Conservation (phyloP, 2,888 invertebrate species). For the Drosophila ezoana region DNA sequence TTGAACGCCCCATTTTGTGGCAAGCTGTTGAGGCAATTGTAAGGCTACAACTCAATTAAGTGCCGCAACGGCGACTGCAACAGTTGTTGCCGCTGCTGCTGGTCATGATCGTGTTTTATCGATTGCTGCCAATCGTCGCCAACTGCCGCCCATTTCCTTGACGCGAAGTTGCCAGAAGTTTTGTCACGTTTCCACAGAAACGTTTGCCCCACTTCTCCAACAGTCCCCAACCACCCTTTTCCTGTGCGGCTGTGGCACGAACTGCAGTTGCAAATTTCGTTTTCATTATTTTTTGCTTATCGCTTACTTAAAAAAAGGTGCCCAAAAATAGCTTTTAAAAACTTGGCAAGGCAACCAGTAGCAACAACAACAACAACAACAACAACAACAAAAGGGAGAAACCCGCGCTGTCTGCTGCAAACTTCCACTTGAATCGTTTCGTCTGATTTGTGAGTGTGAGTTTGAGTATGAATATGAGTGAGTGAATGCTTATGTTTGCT, state of each 20-base stretch:
- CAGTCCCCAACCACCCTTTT: not conserved
- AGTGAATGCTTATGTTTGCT: constrained; percentile 46
- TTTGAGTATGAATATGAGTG: constrained; percentile 9
- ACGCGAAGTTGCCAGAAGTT: constrained; percentile 34
- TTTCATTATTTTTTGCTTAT: constrained; percentile 45
- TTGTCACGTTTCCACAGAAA: constrained; percentile 51
- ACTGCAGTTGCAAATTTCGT: constrained; percentile 48
- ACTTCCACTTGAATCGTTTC: constrained; percentile 71
- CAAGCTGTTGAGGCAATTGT: constrained; percentile 18
- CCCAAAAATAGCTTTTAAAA: constrained; percentile 66
- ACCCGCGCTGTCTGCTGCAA: constrained; percentile 59
- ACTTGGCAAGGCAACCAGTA: constrained; percentile 41
- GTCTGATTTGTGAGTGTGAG: constrained; percentile 31
- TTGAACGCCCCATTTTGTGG: constrained; percentile 44
- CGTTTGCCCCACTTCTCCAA: not conserved
- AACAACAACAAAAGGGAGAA: constrained; percentile 17
- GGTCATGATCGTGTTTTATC: constrained; percentile 71
- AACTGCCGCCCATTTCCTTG: constrained; percentile 26
- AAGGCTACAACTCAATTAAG: constrained; percentile 57
- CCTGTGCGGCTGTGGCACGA: constrained; percentile 28
- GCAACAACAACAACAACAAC: constrained; percentile 19
- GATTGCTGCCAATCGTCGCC: constrained; percentile 61
- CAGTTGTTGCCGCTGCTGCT: constrained; percentile 25
- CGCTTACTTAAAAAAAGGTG: constrained; percentile 23
- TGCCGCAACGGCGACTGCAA: constrained; percentile 32